Conservation (phyloP, 1,140 invertebrate genomes). For the Lordiphosa mommai region DNA sequence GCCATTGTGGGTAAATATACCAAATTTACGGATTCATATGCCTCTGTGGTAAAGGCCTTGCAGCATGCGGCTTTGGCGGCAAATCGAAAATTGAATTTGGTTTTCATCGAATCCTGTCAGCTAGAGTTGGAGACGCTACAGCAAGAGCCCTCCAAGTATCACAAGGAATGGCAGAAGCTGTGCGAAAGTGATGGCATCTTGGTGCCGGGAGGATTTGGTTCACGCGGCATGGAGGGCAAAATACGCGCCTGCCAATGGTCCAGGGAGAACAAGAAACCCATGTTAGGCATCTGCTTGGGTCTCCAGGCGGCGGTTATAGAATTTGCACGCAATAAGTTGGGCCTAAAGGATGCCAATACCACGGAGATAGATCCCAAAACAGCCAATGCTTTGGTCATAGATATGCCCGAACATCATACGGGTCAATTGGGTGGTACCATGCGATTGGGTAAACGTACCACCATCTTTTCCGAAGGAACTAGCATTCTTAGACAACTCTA, state of each 20-base stretch:
- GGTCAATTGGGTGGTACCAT: conserved; percentile 98
- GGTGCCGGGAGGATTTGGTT: conserved; percentile 98
- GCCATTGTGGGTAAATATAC: conserved; percentile 99
- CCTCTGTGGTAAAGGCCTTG: conserved; percentile 96
- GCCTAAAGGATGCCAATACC: conserved; percentile 89
- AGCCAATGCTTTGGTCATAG: conserved; percentile 91
- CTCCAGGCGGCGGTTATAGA: conserved; percentile 98
- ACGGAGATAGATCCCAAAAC: conserved; percentile 91
- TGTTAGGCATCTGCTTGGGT: conserved; percentile 97
- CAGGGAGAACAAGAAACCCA: conserved; percentile 92
- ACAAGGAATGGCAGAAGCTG: conserved; percentile 95
- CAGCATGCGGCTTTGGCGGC: conserved; percentile 93
- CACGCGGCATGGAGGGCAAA: conserved; percentile 97
- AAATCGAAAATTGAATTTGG: conserved; percentile 91
- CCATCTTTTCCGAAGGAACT: conserved; percentile 85
- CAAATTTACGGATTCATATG: conserved; percentile 96
- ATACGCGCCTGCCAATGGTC: conserved; percentile 97
- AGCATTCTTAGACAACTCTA: conserved; percentile 89
- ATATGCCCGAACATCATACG: conserved; percentile 99
- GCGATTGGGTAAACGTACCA: conserved; percentile 95
- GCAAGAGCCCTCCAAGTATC: conserved; percentile 90
- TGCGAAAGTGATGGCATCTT: conserved; percentile 95
- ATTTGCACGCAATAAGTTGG: conserved; percentile 93
- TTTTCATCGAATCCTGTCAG: conserved; percentile 95
- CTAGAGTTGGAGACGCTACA: conserved; percentile 88